A percentile compares a stretch with the other conserved stretches of the same genome.
Conservation (phyloP, 2,797 vertebrate species). For the Mus caroli region DNA sequence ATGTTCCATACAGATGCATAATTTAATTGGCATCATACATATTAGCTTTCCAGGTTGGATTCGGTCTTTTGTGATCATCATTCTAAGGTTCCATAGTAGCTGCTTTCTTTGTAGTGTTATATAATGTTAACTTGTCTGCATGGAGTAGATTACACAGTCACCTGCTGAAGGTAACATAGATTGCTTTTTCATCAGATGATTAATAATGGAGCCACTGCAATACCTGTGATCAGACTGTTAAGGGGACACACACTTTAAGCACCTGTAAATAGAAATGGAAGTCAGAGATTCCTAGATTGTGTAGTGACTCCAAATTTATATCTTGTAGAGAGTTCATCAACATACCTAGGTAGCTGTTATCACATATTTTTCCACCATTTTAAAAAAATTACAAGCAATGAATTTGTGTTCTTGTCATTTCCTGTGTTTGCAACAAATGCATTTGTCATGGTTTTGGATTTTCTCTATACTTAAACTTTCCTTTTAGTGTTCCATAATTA, state of each 20-base stretch:
- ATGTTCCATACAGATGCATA: not conserved
- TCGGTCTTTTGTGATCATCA: not conserved
- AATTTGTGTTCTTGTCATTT: not conserved
- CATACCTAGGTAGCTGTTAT: not conserved
- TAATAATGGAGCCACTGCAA: not conserved
- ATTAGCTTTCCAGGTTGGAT: not conserved
- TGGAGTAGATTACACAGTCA: not conserved
- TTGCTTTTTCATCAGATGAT: not conserved
- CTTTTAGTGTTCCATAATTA: not conserved
- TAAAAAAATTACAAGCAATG: not conserved
- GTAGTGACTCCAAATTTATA: not conserved
- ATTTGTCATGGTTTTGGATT: not conserved
- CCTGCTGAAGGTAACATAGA: not conserved
- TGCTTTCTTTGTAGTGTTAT: not conserved
- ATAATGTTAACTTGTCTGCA: not conserved
- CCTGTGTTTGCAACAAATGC: not conserved
- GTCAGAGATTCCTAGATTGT: not conserved
- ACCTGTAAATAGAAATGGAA: not conserved
- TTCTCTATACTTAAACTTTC: not conserved
- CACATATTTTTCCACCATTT: not conserved
- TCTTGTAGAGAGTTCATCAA: not conserved
- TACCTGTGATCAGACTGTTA: not conserved
- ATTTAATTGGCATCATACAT: not conserved
- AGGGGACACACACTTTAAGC: not conserved
- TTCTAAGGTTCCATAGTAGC: not conserved